Base-by-base conservation (phyloP, 2,888 invertebrate species). In the Chrysomela aeneicollis region DNA sequence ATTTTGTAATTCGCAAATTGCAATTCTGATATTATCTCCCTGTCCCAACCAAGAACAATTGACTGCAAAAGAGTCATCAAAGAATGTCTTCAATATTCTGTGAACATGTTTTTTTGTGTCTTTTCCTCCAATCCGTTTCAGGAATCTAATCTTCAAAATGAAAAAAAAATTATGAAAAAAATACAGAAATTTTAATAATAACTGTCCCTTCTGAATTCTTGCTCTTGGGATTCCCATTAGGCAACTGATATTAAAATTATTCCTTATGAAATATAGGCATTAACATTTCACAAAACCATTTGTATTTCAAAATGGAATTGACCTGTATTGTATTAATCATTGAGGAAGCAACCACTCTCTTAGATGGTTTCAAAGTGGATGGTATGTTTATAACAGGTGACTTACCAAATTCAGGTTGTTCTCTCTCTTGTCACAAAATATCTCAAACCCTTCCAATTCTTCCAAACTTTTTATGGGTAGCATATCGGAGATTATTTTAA, bases 1-100 rank as follows among this genome's bases (percentile, higher is more conserved):
- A 21, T 50, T 21, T 50, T 50, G 50, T 50, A 19, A 50, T 10
- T 21, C 50, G 3, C 18, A 50, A 50, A 50, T 50, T 50, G 50
- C 21, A 18, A 50, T 50, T 50, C n/a, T 50, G 50, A 50, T 50
- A 21, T 50, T 50, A 19, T 50, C 50, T 50, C 50, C 21, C 50
- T 50, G 47, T 15, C 47, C 47, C 47, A 47, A 47, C 47, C 35
- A 35, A 35, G 47, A 47, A 47, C 47, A 47, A 15, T 50, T 50
- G 21, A 50, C 50, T 50, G 50, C 50, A 50, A 17, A 50, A 50
- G 21, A 1, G 19, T 50, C 50, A 2, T 50, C 12, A 21, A 50
- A 50, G 8, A 21, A 2, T 8, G 50, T 50, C 50, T 50, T 50
- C 50, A 50, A 50, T 19, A 50, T 21, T 50, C 50, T 9, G 4